Conservation (phyloP, 2,113 vertebrate species). For the Aleadryas rufinucha region DNA sequence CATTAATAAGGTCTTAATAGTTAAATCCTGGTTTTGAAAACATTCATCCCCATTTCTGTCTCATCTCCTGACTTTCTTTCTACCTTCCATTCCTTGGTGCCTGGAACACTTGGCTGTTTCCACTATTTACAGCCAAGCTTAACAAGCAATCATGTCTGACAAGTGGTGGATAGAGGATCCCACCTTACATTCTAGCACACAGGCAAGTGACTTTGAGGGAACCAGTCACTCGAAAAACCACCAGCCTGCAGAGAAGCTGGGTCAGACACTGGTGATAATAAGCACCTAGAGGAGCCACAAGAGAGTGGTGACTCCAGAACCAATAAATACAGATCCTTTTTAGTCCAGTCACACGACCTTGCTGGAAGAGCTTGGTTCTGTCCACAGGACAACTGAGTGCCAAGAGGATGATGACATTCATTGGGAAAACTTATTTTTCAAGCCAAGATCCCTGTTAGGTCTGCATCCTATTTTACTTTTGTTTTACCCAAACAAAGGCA, state of each 20-base stretch:
- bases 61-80: neutral
- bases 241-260: neutral
- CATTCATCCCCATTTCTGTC: neutral
- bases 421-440: neutral
- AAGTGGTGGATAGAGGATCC: neutral
- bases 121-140: neutral
- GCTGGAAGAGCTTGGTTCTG: neutral
- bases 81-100: neutral
- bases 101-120: neutral
- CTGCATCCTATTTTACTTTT: neutral
- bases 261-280: neutral
- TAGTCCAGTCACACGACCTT: neutral
- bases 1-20: neutral
- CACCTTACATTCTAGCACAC: neutral
- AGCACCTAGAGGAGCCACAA: neutral
- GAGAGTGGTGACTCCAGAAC: neutral
- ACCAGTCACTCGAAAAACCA: neutral
- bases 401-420: neutral
- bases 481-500: neutral
- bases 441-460: neutral
- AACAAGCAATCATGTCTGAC: neutral
- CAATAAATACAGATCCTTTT: neutral
- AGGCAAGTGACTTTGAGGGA: neutral
- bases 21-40: neutral
- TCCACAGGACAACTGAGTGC: neutral